Conservation (phyloP, 2,888 invertebrate genomes). For the Ferrisia virgata region DNA sequence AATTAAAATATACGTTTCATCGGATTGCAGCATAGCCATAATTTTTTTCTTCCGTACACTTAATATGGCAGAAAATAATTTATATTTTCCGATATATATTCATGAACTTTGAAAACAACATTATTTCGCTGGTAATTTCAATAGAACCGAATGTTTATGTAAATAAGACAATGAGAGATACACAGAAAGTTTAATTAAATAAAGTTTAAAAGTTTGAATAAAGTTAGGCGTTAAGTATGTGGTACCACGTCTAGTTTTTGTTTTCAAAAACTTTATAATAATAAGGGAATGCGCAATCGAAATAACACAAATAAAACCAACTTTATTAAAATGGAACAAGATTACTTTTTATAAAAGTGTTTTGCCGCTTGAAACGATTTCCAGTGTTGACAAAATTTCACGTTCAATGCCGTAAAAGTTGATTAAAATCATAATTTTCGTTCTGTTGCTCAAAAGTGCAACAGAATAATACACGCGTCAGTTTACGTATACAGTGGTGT, state of each 20-base stretch:
- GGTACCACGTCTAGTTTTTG: conserved; percentile 21
- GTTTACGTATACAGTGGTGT: neutral
- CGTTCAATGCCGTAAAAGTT: neutral
- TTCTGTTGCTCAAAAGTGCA: conserved; percentile 4
- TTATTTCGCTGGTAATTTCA: conserved; percentile 18
- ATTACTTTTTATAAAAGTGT: neutral
- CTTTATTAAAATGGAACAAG: conserved; percentile 22
- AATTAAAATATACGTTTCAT: neutral
- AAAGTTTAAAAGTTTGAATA: conserved; percentile 36
- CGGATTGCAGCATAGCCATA: neutral
- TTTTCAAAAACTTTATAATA: conserved; percentile 23
- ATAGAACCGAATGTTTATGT: conserved; percentile 18
- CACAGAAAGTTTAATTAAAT: conserved; percentile 41
- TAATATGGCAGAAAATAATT: neutral
- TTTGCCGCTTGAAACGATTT: neutral
- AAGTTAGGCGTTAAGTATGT: conserved; percentile 32
- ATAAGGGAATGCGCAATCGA: conserved; percentile 21
- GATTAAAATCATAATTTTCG: conserved; percentile 14
- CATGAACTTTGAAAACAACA: conserved; percentile 30
- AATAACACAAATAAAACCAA: conserved; percentile 19
- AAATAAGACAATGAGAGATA: conserved; percentile 26
- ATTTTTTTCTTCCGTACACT: neutral
- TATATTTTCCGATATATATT: conserved; percentile 20
- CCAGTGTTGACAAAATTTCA: neutral
- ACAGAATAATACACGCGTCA: neutral